Percentiles rank a stretch among this genome's conserved stretches.
Evolutionary conservation across 2,888 invertebrate species (phyloP).

Genomic region (Ptycholaimellus sp.): DNA sequence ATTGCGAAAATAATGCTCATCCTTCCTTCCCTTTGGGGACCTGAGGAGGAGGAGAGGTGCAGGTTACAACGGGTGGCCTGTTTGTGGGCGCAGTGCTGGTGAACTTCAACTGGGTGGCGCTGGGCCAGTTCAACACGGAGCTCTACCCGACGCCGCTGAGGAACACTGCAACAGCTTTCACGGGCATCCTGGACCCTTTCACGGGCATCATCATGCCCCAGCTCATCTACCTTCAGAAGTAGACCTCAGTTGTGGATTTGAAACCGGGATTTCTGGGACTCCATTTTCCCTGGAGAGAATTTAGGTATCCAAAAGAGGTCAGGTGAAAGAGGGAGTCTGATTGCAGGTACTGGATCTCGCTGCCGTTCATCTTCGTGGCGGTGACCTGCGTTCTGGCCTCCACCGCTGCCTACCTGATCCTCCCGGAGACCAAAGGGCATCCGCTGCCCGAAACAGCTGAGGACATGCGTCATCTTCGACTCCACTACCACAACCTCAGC

Average conservation of each 20-base stretch:
- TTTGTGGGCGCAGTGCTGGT: slow-evolving; percentile 1
- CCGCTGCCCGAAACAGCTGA: slow-evolving; percentile 1
- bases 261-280: no score
- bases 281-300: no score
- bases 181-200: neutral
- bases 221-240: no score
- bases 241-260: no score
- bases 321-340: no score
- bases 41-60: no score
- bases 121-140: slow-evolving; percentile 6
- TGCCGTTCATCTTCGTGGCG: slow-evolving; percentile 1
- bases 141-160: slow-evolving; percentile 6
- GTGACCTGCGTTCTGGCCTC: neutral
- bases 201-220: neutral
- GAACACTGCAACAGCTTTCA: slow-evolving; percentile 1
- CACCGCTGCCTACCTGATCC: neutral
- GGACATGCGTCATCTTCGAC: no score
- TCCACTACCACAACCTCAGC: no score
- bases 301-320: no score
- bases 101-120: slow-evolving; percentile 4
- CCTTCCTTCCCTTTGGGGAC: no score
- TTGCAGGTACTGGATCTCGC: neutral
- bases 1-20: no score
- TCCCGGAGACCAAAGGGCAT: slow-evolving; percentile 5
- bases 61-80: no score